These are phyloP conservation scores for Drosophila oshimai DNA, from an alignment of 1,140 invertebrate species.

Conservation along the genomic window DNA sequence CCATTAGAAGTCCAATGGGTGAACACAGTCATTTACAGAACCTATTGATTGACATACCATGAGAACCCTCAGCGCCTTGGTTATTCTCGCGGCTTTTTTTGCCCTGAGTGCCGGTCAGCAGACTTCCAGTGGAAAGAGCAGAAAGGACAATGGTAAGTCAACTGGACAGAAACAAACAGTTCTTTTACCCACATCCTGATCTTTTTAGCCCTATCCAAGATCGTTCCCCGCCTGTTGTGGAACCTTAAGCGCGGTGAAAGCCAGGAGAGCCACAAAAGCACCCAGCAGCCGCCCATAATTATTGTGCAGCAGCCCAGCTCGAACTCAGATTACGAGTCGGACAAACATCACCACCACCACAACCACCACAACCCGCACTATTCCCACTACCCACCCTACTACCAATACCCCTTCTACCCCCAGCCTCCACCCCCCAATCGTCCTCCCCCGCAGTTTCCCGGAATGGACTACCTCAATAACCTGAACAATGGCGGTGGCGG, in stretches of 20 bases:
- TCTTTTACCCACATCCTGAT: neutral
- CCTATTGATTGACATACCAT: conserved; percentile 21
- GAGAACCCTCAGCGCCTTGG: conserved; percentile 12
- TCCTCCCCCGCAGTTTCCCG: conserved; percentile 1
- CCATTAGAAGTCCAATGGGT: neutral
- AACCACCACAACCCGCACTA: conserved; percentile 9
- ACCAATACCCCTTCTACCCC: too few relatives aligned
- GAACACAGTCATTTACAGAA: conserved; percentile 44
- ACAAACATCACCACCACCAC: conserved; percentile 17
- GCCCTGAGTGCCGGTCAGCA: conserved; percentile 1
- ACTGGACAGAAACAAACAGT: rapidly evolving
- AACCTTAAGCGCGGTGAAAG: conserved; percentile 18
- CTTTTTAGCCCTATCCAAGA: conserved; percentile 3
- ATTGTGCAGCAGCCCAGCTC: conserved; percentile 27
- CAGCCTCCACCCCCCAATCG: conserved; percentile 5
- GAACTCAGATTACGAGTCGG: neutral
- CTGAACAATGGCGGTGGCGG: neutral
- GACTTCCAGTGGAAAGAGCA: neutral
- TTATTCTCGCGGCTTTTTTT: conserved; percentile 6
- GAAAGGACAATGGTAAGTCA: conserved; percentile 9
- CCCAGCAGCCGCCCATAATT: conserved; percentile 33
- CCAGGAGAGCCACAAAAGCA: conserved; percentile 7
- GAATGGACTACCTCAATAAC: conserved; percentile 28
- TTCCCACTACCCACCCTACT: conserved; percentile 19
- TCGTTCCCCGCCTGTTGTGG: conserved; percentile 47